A percentile compares a stretch with the other conserved stretches of the same genome.
Evolutionary conservation across 2,888 invertebrate species (phyloP).

Genomic region (Cosmia pyralina): DNA sequence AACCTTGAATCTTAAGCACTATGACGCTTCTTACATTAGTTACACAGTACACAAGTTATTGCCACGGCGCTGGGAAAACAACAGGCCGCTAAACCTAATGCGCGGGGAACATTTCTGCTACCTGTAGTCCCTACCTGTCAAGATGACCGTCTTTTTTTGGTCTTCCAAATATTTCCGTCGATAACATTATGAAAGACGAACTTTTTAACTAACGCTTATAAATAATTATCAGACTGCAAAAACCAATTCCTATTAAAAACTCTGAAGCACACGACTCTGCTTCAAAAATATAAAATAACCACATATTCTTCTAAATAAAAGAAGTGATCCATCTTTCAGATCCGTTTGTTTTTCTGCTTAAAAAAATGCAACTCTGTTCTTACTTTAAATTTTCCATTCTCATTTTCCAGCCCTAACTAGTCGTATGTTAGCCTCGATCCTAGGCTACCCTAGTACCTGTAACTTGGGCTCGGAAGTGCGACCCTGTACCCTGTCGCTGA

Average conservation of each 20-base stretch:
- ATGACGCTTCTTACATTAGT: no score
- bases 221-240: neutral
- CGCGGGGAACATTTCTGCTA: no score
- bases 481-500: conserved; percentile 92
- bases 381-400: neutral
- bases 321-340: neutral
- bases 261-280: neutral
- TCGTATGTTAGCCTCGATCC: conserved; percentile 89
- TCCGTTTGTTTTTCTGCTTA: neutral
- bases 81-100: no score
- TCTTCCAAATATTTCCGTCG: neutral
- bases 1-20: no score
- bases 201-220: neutral
- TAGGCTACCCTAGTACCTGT: conserved; percentile 91
- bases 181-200: neutral
- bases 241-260: neutral
- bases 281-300: neutral
- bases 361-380: neutral
- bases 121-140: no score
- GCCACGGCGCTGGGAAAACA: no score
- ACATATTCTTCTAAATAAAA: neutral
- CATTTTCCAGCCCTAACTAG: conserved; percentile 80
- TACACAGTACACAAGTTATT: no score
- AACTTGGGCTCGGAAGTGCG: conserved; percentile 89
- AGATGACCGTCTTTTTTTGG: neutral